Evolutionary conservation across 2,888 invertebrate genomes (phyloP), one percentile per base, ranked within the genome.

Genomic region (Arrhopalites spinosus): DNA sequence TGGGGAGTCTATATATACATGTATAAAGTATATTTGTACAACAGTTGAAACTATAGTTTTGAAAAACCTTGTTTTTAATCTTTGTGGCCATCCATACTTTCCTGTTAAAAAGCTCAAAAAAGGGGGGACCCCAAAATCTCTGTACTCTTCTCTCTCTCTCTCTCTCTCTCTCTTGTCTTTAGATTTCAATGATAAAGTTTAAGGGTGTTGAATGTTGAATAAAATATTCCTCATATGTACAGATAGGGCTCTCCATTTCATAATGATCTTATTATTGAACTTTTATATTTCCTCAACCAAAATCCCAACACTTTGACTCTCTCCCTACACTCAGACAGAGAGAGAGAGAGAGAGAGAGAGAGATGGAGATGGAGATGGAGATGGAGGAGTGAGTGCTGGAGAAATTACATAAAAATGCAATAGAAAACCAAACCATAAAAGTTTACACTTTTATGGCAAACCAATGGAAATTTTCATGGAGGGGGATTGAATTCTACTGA

Each of bases 361-460:
- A n/a, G n/a, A n/a, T n/a, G n/a, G n/a, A 36, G 36, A 36, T 36
- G 11, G 36, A 36, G 36, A 36, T 3, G 36, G 36, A 36, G 36
- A 36, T 11, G n/a, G n/a, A 66, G 13, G 66, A 20, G n/a, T n/a
- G n/a, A n/a, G 45, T 43, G 11, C 20, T 20, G 45, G 29, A 23
- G 23, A 69, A 69, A 69, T 69, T 69, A 56, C 69, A 69, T 69
- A 69, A 69, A 69, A 69, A 69, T 47, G 69, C 56, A 53, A 69
- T 69, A 47, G 69, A 69, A 53, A 53, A n/a, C 53, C 69, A 56
- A n/a, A n/a, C n/a, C n/a, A n/a, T n/a, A n/a, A n/a, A n/a, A 69
- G 69, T 56, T 69, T 69, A 47, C 69, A 53, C 53, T 69, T 69
- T 69, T 69, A 69, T 69, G 69, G 69, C 53, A 69, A 69, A 69